Evolutionary conservation across 2,113 vertebrate genomes (phyloP).

Genomic region (Ardeotis arabs): DNA sequence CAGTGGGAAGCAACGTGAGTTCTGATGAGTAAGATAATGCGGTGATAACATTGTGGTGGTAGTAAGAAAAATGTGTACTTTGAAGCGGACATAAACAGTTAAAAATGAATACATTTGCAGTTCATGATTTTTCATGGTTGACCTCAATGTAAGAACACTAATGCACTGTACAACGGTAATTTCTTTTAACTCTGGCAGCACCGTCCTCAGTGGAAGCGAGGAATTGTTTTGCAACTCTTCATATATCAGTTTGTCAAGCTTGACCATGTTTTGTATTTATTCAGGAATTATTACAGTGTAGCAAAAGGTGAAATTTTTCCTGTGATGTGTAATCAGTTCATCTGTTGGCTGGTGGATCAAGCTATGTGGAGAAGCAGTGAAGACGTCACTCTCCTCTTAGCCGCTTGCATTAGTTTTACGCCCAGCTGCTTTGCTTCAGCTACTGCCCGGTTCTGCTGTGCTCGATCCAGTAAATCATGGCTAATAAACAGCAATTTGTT

Average conservation of each 20-base stretch:
- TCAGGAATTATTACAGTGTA: background rate
- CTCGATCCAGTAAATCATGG: constrained; percentile 53
- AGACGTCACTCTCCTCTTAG: constrained; percentile 18
- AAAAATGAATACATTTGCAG: background rate
- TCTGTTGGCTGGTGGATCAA: constrained; percentile 27
- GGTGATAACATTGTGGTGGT: background rate
- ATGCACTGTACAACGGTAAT: background rate
- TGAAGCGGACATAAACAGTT: background rate
- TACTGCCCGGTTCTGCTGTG: constrained; percentile 17
- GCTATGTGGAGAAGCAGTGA: background rate
- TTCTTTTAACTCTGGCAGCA: background rate
- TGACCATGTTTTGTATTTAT: constrained; percentile 29
- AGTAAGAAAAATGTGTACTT: background rate
- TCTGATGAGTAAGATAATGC: background rate
- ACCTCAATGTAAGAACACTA: background rate
- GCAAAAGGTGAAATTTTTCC: constrained; percentile 38
- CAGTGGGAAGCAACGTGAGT: background rate
- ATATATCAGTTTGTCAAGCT: background rate
- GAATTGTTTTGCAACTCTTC: background rate
- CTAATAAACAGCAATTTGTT: constrained; percentile 71
- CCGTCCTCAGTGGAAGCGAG: background rate
- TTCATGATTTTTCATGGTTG: background rate
- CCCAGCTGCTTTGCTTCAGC: constrained; percentile 57
- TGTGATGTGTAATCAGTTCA: background rate
- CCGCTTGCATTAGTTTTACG: constrained; percentile 45